Percentiles rank a stretch among this genome's conserved stretches.
Evolutionary conservation across 2,797 vertebrate species (phyloP).

Genomic region (Chelonia mydas): DNA sequence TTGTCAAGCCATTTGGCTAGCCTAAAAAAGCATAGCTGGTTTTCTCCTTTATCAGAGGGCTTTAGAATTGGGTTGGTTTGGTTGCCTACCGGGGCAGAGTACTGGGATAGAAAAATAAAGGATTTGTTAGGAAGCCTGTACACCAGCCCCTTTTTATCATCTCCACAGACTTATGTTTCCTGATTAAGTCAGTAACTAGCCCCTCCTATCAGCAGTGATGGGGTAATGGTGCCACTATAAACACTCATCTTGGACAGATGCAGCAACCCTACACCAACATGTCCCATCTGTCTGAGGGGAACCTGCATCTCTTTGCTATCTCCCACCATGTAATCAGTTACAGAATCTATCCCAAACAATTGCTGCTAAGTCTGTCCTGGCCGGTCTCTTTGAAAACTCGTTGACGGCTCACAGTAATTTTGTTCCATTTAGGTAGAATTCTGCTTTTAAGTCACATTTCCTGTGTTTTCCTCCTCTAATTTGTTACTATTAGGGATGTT

Average conservation of each 20-base stretch:
- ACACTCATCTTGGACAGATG: background rate
- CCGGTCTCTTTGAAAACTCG: background rate
- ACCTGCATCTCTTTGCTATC: background rate
- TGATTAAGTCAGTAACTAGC: slow-evolving; percentile 23
- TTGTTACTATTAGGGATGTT: slow-evolving; percentile 17
- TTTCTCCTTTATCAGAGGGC: background rate
- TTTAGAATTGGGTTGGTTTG: background rate
- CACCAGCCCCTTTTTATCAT: slow-evolving; percentile 2
- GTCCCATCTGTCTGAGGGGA: background rate
- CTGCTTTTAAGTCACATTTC: slow-evolving; percentile 14
- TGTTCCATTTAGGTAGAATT: accelerated
- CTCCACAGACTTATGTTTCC: background rate
- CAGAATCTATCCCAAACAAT: background rate
- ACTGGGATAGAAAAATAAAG: background rate
- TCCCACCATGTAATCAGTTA: background rate
- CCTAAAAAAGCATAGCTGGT: background rate
- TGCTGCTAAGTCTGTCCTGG: background rate
- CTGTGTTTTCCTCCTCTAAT: slow-evolving; percentile 22
- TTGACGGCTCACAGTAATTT: background rate
- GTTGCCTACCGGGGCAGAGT: background rate
- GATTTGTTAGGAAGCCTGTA: background rate
- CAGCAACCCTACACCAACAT: slow-evolving; percentile 33
- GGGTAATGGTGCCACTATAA: background rate
- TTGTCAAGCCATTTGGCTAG: background rate
- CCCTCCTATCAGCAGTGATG: slow-evolving; percentile 19